A percentile compares a stretch with the other conserved stretches of the same genome.
Conservation (phyloP, 2,888 invertebrate species). For the Rotaria macrura region DNA sequence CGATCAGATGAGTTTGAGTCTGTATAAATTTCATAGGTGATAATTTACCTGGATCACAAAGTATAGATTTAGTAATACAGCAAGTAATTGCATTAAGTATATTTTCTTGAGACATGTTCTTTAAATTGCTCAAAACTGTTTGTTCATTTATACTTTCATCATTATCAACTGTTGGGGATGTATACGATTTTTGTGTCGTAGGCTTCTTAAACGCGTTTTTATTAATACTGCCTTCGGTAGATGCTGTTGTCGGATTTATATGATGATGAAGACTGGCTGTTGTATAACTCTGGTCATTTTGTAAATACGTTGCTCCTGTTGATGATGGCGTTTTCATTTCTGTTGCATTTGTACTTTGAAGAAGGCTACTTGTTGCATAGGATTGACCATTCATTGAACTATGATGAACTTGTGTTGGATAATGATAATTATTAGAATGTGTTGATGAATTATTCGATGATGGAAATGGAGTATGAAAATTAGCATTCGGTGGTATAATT, state of each 20-base stretch:
- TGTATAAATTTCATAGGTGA: too few relatives aligned
- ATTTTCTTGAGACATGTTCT: neutral
- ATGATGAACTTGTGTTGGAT: neutral
- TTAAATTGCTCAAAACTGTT: neutral
- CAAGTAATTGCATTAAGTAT: neutral
- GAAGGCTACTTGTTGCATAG: neutral
- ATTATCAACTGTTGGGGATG: neutral
- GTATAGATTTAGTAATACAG: neutral
- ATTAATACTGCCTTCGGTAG: neutral
- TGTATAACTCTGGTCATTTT: too few relatives aligned
- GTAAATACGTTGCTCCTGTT: too few relatives aligned
- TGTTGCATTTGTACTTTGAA: neutral
- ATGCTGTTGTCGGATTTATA: neutral
- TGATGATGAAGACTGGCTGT: too few relatives aligned
- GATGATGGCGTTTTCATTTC: too few relatives aligned
- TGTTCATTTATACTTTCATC: neutral
- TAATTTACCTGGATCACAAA: neutral
- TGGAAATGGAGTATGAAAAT: neutral
- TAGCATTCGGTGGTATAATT: neutral
- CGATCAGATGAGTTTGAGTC: too few relatives aligned
- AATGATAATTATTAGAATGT: neutral
- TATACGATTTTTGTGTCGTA: neutral
- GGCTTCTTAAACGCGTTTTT: neutral
- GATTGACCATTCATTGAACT: neutral
- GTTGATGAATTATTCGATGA: neutral